Base-by-base conservation (phyloP, 2,113 vertebrate species). In the Sceloporus undulatus region DNA sequence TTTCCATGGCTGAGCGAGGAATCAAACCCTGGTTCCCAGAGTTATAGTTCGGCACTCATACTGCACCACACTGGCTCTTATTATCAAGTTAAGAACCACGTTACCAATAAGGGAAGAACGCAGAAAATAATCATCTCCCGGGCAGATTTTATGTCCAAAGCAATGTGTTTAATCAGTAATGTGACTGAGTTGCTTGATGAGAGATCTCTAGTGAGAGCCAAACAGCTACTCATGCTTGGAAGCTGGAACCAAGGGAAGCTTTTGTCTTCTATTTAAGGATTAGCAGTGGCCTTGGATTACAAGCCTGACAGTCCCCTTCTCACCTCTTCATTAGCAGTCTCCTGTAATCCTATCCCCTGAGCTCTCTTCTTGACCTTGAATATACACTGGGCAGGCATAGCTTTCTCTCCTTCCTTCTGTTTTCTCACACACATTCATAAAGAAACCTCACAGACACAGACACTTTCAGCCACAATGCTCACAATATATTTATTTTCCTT, bases 41-140 rank as follows among this genome's bases (percentile, higher is more conserved):
- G 42, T 48, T 48, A 2, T 48, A 48, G 4, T 48, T 48, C 42
- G 2, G 42, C 42, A 48, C 42, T 48, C 42, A 48, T 0, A 48
- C 42, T 48, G 6, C 42, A 48, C 42, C 42, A 48, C 42, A 48
- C 4, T 48, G 42, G 42, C 42, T 48, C 42, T 48, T 5, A 25
- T 29, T 59, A 75, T 56, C 78, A 85, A 71, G 88, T 90, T 78
- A 88, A 89, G 19, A 82, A 66, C 65, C 34, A 48, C 52, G 83
- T 90, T 77, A 52, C 52, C 21, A 85, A 1, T 1, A 65, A 62
- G 27, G 42, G 48, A 76, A 88, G 56, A 80, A 91, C 21, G 48
- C 1, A 14, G 27, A 59, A 29, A 66, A 27, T 85, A 87, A 86
- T 74, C 92, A 87, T 48, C 65, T 54, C 71, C 62, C 9, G 65